Conservation (phyloP, 1,140 invertebrate species). For the Zeugodacus cucurbitae region DNA sequence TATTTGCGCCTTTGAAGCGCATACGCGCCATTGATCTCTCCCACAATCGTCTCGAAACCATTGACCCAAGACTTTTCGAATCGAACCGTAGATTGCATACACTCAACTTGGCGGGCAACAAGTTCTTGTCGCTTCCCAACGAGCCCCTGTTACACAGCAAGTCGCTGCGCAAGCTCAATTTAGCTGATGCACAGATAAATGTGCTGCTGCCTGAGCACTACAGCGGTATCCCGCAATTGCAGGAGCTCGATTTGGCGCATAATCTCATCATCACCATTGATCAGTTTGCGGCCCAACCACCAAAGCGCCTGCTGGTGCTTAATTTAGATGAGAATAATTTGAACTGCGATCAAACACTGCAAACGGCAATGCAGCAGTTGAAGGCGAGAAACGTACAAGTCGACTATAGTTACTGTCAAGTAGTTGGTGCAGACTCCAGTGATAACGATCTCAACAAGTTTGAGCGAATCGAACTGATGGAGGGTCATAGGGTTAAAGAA, state of each 20-base stretch:
- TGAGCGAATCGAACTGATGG: conserved; percentile 51
- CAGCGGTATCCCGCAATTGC: conserved; percentile 52
- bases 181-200: conserved; percentile 59
- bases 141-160: conserved; percentile 51
- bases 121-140: conserved; percentile 50
- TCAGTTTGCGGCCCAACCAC: conserved; percentile 48
- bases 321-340: conserved; percentile 58
- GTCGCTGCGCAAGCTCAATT: conserved; percentile 53
- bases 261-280: conserved; percentile 56
- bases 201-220: conserved; percentile 50
- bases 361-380: conserved; percentile 49
- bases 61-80: conserved; percentile 59
- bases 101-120: conserved; percentile 60
- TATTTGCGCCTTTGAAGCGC: conserved; percentile 51
- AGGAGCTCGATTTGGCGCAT: conserved; percentile 55
- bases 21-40: conserved; percentile 57
- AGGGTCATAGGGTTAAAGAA: not conserved
- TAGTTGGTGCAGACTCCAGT: not conserved
- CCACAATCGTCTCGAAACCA: conserved; percentile 59
- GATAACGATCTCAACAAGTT: conserved; percentile 7
- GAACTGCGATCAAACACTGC: conserved; percentile 54
- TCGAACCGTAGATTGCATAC: conserved; percentile 50
- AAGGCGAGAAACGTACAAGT: conserved; percentile 11
- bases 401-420: not conserved
- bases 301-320: conserved; percentile 49